phyloP scores from a whole-genome alignment of 2,113 vertebrate genomes.

The Xiphorhynchus elegans region DNA sequence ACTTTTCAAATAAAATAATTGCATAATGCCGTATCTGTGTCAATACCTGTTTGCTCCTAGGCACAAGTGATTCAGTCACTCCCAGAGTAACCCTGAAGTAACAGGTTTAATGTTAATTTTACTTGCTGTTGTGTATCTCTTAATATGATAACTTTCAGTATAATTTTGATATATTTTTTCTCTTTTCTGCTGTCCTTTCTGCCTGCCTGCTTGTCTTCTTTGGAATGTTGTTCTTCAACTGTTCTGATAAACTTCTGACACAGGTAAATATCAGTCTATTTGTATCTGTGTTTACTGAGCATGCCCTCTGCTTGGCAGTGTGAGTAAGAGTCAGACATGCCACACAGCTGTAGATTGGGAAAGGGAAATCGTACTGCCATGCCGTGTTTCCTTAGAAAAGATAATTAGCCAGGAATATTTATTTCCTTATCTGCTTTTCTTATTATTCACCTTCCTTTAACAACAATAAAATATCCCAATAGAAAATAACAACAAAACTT shows the following conservation, averaged over 20 bases:
- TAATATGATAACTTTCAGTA: not conserved
- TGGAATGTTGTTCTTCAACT: conserved; percentile 34
- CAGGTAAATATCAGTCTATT: conserved; percentile 27
- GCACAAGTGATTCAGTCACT: not conserved
- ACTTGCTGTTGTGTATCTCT: not conserved
- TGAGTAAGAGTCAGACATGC: not conserved
- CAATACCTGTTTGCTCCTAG: not conserved
- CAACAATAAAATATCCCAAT: not conserved
- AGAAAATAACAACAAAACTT: not conserved
- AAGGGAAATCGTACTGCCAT: not conserved
- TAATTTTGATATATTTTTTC: not conserved
- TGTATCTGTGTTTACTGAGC: not conserved
- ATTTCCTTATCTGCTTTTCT: not conserved
- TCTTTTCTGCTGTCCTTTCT: not conserved
- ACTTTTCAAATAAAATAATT: not conserved
- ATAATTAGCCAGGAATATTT: not conserved
- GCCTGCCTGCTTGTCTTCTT: not conserved
- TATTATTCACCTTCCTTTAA: not conserved
- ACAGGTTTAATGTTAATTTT: not conserved
- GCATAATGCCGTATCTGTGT: not conserved
- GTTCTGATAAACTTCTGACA: conserved; percentile 35
- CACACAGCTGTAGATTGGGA: not conserved
- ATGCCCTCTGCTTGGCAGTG: not conserved
- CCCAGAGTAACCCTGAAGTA: not conserved
- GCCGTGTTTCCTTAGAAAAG: not conserved